A percentile compares a stretch with the other conserved stretches of the same genome.
Evolutionary conservation across 2,797 vertebrate genomes (phyloP).

Genomic region (Sus cebifrons): DNA sequence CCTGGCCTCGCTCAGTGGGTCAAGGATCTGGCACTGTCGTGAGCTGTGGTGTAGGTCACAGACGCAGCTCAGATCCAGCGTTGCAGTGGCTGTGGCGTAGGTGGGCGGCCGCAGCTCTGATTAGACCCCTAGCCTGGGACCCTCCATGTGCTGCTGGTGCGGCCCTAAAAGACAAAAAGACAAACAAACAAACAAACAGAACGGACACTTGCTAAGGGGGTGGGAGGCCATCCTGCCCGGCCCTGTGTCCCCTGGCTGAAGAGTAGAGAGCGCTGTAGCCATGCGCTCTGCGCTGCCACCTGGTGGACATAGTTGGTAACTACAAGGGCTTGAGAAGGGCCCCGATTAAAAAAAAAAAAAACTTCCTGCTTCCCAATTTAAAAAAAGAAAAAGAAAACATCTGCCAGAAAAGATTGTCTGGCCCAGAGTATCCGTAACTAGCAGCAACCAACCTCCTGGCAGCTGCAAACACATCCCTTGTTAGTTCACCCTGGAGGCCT

Average conservation of each 20-base stretch:
- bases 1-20: too few species aligned
- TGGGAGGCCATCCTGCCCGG: not conserved
- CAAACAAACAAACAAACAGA: too few species aligned
- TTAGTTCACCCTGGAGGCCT: not conserved
- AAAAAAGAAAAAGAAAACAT: slow-evolving; percentile 47
- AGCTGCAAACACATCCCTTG: slow-evolving; percentile 78
- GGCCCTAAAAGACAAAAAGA: too few species aligned
- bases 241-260: not conserved
- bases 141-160: too few species aligned
- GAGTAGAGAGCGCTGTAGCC: not conserved
- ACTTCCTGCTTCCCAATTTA: slow-evolving; percentile 2
- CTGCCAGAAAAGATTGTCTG: not conserved
- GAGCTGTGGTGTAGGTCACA: too few species aligned
- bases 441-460: slow-evolving; percentile 52
- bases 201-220: not conserved
- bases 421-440: not conserved
- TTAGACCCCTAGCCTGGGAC: too few species aligned
- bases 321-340: not conserved
- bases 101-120: too few species aligned
- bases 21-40: too few species aligned
- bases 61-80: too few species aligned
- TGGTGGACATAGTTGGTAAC: slow-evolving; percentile 66
- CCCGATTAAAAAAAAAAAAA: slow-evolving; percentile 14
- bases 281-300: slow-evolving; percentile 78
- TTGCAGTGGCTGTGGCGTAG: too few species aligned